Evolutionary conservation across 1,140 invertebrate species (phyloP).

Genomic region (Eulimnadia texana): DNA sequence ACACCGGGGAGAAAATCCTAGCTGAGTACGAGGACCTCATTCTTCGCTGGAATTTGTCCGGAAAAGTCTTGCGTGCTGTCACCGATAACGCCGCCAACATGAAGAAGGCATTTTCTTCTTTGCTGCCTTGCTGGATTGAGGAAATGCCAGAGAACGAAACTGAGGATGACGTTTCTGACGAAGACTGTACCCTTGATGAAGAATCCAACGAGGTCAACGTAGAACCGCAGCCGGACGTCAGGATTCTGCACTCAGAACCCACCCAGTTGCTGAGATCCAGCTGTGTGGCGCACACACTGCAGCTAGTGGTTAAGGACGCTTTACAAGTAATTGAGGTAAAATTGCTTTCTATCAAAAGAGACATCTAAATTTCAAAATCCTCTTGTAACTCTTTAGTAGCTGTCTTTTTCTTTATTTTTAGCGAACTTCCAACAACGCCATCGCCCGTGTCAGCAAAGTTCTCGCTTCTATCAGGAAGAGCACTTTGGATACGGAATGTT

Average conservation of each 20-base stretch:
- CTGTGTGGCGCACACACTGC: slow-evolving; percentile 9
- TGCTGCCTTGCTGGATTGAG: not conserved
- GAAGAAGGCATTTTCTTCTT: slow-evolving; percentile 1
- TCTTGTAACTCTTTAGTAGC: slow-evolving; percentile 1
- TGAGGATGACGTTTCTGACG: not conserved
- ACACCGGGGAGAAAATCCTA: not conserved
- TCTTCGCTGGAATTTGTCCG: not conserved
- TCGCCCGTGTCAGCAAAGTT: not conserved
- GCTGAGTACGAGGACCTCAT: slow-evolving; percentile 6
- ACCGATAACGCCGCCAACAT: slow-evolving; percentile 10
- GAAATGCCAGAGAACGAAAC: not conserved
- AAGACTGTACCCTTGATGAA: not conserved
- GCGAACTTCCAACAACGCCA: not conserved
- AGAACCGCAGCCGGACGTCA: not conserved
- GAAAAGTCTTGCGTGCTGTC: slow-evolving; percentile 1
- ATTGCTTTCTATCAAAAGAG: not conserved
- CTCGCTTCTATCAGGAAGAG: slow-evolving; percentile 1
- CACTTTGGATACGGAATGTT: not conserved
- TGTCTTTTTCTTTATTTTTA: not conserved
- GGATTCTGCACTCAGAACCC: not conserved
- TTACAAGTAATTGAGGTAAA: not conserved
- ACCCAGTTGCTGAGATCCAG: not conserved
- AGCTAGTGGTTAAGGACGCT: slow-evolving; percentile 7
- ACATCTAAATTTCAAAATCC: not conserved
- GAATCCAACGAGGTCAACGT: not conserved